These are phyloP conservation scores for Protobothrops mucrosquamatus DNA, from an alignment of 2,113 vertebrate genomes.

Conservation along the genomic window DNA sequence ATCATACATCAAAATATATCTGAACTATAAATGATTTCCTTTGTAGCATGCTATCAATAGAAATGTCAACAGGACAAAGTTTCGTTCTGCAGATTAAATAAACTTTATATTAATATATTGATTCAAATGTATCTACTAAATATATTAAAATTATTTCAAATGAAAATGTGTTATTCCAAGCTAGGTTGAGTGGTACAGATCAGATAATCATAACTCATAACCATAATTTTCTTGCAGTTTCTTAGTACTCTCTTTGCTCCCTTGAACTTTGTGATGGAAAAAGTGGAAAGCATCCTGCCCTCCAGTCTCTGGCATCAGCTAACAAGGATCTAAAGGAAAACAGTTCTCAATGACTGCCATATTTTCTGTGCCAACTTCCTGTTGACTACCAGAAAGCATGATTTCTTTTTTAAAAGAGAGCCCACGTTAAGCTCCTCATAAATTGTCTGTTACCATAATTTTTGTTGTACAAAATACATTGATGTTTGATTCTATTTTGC, in stretches of 20 bases:
- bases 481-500: constrained; percentile 86
- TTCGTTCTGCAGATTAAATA: not conserved
- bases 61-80: not conserved
- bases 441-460: constrained; percentile 84
- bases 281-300: constrained; percentile 96
- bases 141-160: not conserved
- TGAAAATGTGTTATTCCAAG: not conserved
- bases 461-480: constrained; percentile 87
- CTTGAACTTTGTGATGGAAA: constrained; percentile 99
- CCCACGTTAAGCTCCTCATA: constrained; percentile 70
- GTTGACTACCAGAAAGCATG: constrained; percentile 74
- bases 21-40: not conserved
- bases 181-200: not conserved
- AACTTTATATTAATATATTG: not conserved
- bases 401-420: constrained; percentile 70
- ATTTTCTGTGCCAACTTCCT: constrained; percentile 78
- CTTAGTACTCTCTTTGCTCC: constrained; percentile 98
- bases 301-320: constrained; percentile 99
- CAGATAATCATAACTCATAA: not conserved
- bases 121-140: not conserved
- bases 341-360: constrained; percentile 50
- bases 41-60: not conserved
- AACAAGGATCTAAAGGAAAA: constrained; percentile 85
- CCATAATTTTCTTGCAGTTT: constrained; percentile 77
- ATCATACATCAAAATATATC: not conserved